Evolutionary conservation across 1,140 invertebrate genomes (phyloP), one percentile per base, ranked within the genome.

Genomic region (Tyrophagus putrescentiae): DNA sequence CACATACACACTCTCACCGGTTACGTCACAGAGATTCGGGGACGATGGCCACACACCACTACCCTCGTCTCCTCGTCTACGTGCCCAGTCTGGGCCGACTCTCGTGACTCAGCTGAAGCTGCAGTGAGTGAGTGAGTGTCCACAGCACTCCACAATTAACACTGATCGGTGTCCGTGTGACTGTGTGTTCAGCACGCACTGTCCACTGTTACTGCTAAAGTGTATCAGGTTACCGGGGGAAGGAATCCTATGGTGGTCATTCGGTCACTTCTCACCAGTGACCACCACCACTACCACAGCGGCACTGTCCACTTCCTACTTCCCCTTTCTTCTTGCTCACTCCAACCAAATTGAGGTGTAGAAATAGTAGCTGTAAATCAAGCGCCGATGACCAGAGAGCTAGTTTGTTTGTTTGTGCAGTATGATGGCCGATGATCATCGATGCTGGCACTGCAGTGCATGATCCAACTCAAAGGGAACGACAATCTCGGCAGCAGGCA

Each of bases 21-120:
- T 48, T 48, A 48, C 45, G 45, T 48, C 45, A 48, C 45, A 21
- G 31, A 29, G 21, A 48, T 13, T 13, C 36, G 21, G 13, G 21
- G 45, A 13, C 45, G 31, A 48, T 48, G 31, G 45, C 18, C 45
- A 29, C 13, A 48, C 45, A 21, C 36, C 21, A 48, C 45, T 25
- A 48, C 21, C n/a, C n/a, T n/a, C n/a, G n/a, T n/a, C 23, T 48
- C 21, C 21, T 21, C 45, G 7, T 25, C 9, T 48, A 48, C 45
- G 45, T 48, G 45, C 45, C 21, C 18, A 48, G 45, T 25, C 45
- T 7, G 23, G 45, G 31, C n/a, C n/a, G n/a, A n/a, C n/a, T n/a
- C 45, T 48, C 45, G 45, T 48, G 45, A 48, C 45, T 48, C 45
- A 48, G 45, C 45, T 48, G 36, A 39, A 39, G n/a, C 36, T 13